Percentiles rank a stretch among this genome's conserved stretches.
Conservation (phyloP, 1,140 invertebrate genomes). For the Macrosteles quadrilineatus region DNA sequence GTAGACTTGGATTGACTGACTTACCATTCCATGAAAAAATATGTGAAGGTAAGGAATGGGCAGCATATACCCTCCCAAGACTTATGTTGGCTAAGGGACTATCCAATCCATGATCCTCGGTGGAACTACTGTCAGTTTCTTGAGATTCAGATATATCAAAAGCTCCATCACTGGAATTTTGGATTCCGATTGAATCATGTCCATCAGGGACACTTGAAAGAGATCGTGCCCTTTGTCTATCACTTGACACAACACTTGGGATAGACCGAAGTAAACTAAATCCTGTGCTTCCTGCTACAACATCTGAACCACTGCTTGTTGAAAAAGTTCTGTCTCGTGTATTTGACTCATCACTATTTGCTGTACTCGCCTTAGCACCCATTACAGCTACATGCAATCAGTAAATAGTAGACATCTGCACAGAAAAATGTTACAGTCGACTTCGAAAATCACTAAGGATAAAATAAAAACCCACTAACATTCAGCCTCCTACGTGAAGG, state of each 20-base stretch:
- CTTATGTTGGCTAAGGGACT: slow-evolving; percentile 47
- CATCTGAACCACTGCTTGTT: slow-evolving; percentile 62
- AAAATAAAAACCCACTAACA: background rate
- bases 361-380: slow-evolving; percentile 82
- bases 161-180: slow-evolving; percentile 47
- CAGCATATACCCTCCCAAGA: slow-evolving; percentile 77
- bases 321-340: slow-evolving; percentile 74
- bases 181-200: slow-evolving; percentile 42
- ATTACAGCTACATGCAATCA: slow-evolving; percentile 51
- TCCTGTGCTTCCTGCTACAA: slow-evolving; percentile 62
- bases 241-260: slow-evolving; percentile 67
- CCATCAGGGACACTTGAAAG: slow-evolving; percentile 78
- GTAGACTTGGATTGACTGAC: too few relatives aligned
- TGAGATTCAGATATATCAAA: slow-evolving; percentile 62
- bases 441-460: background rate
- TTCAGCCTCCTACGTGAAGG: slow-evolving; percentile 1
- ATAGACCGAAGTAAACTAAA: slow-evolving; percentile 73
- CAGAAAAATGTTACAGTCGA: background rate
- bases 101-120: slow-evolving; percentile 51
- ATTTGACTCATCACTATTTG: slow-evolving; percentile 69
- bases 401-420: background rate
- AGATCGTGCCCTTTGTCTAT: slow-evolving; percentile 76
- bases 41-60: slow-evolving; percentile 85
- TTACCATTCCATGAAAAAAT: slow-evolving; percentile 89
- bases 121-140: slow-evolving; percentile 60